phyloP scores from a whole-genome alignment of 2,888 invertebrate species.

The Tetheella fluctuosa region DNA sequence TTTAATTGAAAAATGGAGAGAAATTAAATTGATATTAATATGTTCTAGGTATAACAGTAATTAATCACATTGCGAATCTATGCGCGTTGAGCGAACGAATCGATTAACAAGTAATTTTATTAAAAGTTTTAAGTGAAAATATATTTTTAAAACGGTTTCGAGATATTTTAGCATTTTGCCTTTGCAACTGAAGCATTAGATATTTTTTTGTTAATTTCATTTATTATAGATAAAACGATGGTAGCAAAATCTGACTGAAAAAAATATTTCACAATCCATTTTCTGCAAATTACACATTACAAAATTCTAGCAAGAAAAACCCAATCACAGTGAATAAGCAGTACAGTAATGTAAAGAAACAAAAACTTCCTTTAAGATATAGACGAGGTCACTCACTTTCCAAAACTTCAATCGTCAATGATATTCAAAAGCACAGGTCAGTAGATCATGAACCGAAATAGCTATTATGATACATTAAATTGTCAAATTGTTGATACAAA shows the following conservation, averaged over 20 bases:
- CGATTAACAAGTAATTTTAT: constrained; percentile 19
- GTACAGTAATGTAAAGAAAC: no score
- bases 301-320: no score
- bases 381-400: neutral
- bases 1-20: constrained; percentile 30
- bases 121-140: neutral
- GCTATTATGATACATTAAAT: constrained; percentile 28
- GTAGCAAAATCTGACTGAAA: no score
- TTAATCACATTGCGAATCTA: constrained; percentile 33
- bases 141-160: neutral
- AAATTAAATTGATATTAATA: constrained; percentile 28
- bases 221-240: no score
- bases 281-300: no score
- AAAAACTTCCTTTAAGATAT: neutral
- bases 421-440: neutral
- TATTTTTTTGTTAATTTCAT: no score
- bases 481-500: constrained; percentile 37
- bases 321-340: no score
- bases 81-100: constrained; percentile 22
- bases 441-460: constrained; percentile 17
- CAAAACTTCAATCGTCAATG: neutral
- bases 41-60: constrained; percentile 34
- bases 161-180: neutral
- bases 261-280: no score
- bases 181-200: no score